Evolutionary conservation across 2,888 invertebrate genomes (phyloP), one percentile per base, ranked within the genome.

Genomic region (Chromoteleia sp.): DNA sequence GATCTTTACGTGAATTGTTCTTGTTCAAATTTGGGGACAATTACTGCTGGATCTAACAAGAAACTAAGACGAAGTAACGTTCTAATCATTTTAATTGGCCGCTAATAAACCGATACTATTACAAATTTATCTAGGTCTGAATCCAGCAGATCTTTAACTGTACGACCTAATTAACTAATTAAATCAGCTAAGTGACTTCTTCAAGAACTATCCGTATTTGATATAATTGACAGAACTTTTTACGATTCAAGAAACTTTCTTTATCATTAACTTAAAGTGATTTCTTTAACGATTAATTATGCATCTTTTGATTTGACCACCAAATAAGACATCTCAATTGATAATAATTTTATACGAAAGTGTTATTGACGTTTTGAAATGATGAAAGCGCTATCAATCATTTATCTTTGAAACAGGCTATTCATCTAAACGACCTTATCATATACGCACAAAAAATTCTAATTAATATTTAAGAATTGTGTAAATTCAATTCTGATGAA

Each of bases 81-180:
- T 63, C 63, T 63, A 63, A 63, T 48, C 33, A 10, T 14, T 30
- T 33, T 63, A 63, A 63, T 63, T 63, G 63, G 15, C 48, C 48
- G 63, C 63, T 63, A 63, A 48, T 63, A 63, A 63, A 63, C 48
- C 33, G 63, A 45, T 63, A 63, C 19, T 8, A 63, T 63, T 63
- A 63, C 63, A 33, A 63, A 63, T 63, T 63, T 59, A 59, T 59
- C 33, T 48, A 48, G 63, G 63, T 63, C 63, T 33, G 33, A 48
- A 54, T 43, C 14, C 59, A 43, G 33, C 33, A 21, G 29, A 48
- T 48, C 63, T 33, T 30, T 10, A 48, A 63, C 30, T 48, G 7
- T 33, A 63, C 19, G 48, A 36, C 48, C 45, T 33, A 45, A 63
- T 63, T 63, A 63, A 36, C 63, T 48, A 63, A 63, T 63, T 63